These are phyloP conservation scores for Apostichopus californicus DNA, from an alignment of 35 echinoderm and acorn worm genomes.

Conservation along the genomic window DNA sequence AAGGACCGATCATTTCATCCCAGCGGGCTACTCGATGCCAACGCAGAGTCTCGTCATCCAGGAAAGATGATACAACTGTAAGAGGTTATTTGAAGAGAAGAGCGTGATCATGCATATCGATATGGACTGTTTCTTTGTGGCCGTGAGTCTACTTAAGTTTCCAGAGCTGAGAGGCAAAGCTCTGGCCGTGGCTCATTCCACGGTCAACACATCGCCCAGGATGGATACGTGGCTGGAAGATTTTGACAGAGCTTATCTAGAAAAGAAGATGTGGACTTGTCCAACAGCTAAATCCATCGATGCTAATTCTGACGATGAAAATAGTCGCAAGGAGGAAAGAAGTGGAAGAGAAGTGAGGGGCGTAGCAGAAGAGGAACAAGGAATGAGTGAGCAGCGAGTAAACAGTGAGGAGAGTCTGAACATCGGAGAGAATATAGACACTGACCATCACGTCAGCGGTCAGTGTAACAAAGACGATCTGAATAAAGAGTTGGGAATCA, in stretches of 20 bases:
- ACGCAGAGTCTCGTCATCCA: neutral
- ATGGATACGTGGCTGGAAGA: conserved; percentile 55
- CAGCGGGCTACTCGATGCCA: neutral
- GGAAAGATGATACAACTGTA: conserved; percentile 2
- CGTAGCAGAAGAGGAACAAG: neutral
- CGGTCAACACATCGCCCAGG: conserved; percentile 65
- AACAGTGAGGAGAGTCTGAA: neutral
- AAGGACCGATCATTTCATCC: neutral
- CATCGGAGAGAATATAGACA: neutral
- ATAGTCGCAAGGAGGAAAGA: neutral
- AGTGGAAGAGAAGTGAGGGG: neutral
- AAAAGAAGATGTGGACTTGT: conserved; percentile 60
- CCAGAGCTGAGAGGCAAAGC: conserved; percentile 88
- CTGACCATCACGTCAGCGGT: neutral
- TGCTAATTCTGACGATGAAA: neutral
- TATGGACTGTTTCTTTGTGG: conserved; percentile 99
- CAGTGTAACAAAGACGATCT: too few relatives aligned
- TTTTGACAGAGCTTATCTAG: conserved; percentile 76
- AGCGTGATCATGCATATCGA: conserved; percentile 89
- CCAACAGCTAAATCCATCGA: neutral
- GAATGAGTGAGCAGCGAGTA: neutral
- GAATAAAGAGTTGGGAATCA: neutral
- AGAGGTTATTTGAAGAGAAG: conserved; percentile 1
- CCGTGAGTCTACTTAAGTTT: conserved; percentile 75
- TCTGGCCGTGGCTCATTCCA: conserved; percentile 86